Evolutionary conservation across 2,888 invertebrate genomes (phyloP), one percentile per base, ranked within the genome.

Genomic region (Microctonus aethiopoides): DNA sequence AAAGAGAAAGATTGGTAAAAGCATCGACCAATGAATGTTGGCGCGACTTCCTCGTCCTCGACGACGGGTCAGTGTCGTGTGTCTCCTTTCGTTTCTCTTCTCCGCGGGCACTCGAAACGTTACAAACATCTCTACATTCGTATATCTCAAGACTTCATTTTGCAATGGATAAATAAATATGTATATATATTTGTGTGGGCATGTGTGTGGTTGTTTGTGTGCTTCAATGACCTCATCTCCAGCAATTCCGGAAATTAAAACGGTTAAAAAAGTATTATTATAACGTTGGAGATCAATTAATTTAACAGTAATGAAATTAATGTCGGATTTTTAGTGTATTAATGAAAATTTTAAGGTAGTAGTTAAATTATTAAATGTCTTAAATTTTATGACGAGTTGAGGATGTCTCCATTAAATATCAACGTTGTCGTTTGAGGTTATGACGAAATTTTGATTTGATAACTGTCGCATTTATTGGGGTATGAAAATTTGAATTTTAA

Each of bases 41-140:
- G 24, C 46, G 62, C 67, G 69, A 73, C 72, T 75, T 73, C 73
- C 75, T 73, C 39, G 65, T 65, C 65, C 65, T 46, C 41, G 41
- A 62, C 41, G 41, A 62, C 60, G 24, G 26, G 26, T 26, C 41
- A 62, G 36, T 62, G 41, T 46, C 29, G 46, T 46, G 41, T 62
- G 62, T 62, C 46, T 62, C 62, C 46, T 29, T 65, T 56, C 54
- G 26, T 65, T 36, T 22, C 36, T 54, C 24, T 46, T 6, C 20
- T 16, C 9, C 20, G 46, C 46, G 9, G n/a, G 39, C 39, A 39
- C n/a, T n/a, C 20, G 20, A 16, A 64, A 51, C 41, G 39, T 29
- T 29, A 29, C 26, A 56, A n/a, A 65, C 54, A 65, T 32, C 65
- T 41, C n/a, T 65, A 56, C 41, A 34, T 36, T 36, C 46, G 46